Base-by-base conservation (phyloP, 2,113 vertebrate genomes). In the Ameiurus melas region DNA sequence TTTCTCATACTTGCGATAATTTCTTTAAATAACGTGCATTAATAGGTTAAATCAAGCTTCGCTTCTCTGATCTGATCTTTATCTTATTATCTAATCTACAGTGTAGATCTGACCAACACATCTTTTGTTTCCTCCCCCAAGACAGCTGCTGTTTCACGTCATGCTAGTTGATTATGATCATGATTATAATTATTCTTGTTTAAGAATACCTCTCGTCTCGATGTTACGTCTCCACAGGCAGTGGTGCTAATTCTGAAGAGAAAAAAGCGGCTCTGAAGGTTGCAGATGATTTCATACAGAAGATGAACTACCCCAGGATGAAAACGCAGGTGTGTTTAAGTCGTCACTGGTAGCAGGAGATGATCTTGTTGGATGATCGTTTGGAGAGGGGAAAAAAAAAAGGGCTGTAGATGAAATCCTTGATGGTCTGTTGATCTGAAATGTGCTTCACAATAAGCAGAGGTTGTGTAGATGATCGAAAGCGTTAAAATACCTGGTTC, bases 221-320 rank as follows among this genome's bases (percentile, higher is more conserved):
- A 55, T 5, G 10, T 27, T 81, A n/a, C 2, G 89, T 43, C 51
- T 85, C 85, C 10, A 16, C 92, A 98, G 97, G 97, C 33, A 93
- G 88, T 1, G 96, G 95, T 88, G 97, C 97, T 9, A 98, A 97
- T 0, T 94, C 95, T 20, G 95, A 95, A 87, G 97, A 98, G 93
- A 95, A 96, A 87, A 95, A 91, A 83, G 95, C 90, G 0, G 96
- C 97, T 39, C 93, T 98, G 2, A 95, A 93, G 36, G 96, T 97
- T 92, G 96, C 97, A 0, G 96, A 99, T 90, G 95, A 93, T 89
- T 97, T 98, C 91, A 97, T 98, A 9, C 53, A 96, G 16, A 92
- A 94, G 51, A 97, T 98, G 97, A 95, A 91, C 0, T 97, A 98
- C 27, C 94, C 95, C 4, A 92, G 87, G 87, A 95, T 97, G 79